Evolutionary conservation across 1,140 invertebrate species (phyloP), one percentile per base, ranked within the genome.

Genomic region (Conus betulinus): DNA sequence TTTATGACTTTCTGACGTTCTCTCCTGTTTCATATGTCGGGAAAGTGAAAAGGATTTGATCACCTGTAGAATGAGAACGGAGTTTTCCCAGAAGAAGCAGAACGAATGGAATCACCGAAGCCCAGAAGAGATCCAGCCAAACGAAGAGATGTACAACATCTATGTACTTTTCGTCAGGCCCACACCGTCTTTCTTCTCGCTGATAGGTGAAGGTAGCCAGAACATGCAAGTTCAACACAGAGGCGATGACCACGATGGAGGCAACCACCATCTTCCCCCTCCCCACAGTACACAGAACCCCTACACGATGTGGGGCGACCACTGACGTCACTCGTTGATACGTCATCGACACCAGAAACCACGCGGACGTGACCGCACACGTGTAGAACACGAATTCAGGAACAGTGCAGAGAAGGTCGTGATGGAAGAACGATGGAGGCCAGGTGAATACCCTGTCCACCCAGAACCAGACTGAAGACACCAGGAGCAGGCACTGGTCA

Each of bases 271-370:
- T 4, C 25, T 67, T 57, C 20, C 55, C 55, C 27, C 55, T 39
- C 23, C 55, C 63, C 20, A 55, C 55, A 3, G 81, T 83, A 23
- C 81, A 83, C 51, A 83, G 15, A 20, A 55, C 51, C 3, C 81
- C 53, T 0, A 57, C 81, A 51, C 81, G 81, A n/a, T 83, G 81
- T 11, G 81, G 81, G 5, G 55, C 10, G 20, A 83, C 23, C 51
- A 83, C 81, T 83, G 81, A 83, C 81, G 52, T 83, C 81, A 83
- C 81, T 25, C 81, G 81, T 11, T 83, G 81, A 53, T 57, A 83
- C 81, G 81, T 83, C 81, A 83, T 83, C 81, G 52, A 10, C 6
- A 83, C 52, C 81, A 83, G 52, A n/a, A 83, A 83, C 81, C 81
- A 83, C 81, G 81, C 51, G 53, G 81, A 83, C 81, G 81, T 83